Evolutionary conservation across 1,140 invertebrate species (phyloP).

Genomic region (Olivierus martensii): DNA sequence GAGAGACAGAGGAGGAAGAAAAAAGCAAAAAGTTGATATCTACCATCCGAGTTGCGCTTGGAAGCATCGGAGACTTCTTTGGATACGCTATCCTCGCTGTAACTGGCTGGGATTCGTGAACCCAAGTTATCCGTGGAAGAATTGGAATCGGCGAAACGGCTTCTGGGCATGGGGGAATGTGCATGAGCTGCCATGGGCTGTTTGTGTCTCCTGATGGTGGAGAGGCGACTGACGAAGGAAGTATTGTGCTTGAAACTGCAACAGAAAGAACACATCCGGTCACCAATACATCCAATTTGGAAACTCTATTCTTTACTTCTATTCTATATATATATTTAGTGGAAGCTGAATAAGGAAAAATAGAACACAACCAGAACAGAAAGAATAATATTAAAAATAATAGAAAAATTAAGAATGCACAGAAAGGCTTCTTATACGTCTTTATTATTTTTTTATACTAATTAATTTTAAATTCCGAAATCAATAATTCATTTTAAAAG

Average conservation of each 20-base stretch:
- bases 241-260: conserved; percentile 78
- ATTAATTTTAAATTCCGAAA: no score
- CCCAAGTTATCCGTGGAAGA: conserved; percentile 13
- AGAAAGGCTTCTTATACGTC: no score
- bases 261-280: background rate
- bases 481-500: no score
- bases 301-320: no score
- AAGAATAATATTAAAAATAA: no score
- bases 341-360: no score
- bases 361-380: no score
- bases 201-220: conserved; percentile 60
- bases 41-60: conserved; percentile 70
- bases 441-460: no score
- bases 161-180: conserved; percentile 19
- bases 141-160: conserved; percentile 11
- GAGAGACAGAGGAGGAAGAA: conserved; percentile 7
- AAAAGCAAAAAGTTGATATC: conserved; percentile 28
- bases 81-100: conserved; percentile 56
- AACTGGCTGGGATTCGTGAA: conserved; percentile 36
- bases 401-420: no score
- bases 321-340: no score
- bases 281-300: no score
- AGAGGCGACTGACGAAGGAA: conserved; percentile 71
- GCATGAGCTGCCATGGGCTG: conserved; percentile 48
- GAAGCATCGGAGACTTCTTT: conserved; percentile 43